phyloP scores from a whole-genome alignment of 2,113 vertebrate genomes.

The Patagioenas fasciata region DNA sequence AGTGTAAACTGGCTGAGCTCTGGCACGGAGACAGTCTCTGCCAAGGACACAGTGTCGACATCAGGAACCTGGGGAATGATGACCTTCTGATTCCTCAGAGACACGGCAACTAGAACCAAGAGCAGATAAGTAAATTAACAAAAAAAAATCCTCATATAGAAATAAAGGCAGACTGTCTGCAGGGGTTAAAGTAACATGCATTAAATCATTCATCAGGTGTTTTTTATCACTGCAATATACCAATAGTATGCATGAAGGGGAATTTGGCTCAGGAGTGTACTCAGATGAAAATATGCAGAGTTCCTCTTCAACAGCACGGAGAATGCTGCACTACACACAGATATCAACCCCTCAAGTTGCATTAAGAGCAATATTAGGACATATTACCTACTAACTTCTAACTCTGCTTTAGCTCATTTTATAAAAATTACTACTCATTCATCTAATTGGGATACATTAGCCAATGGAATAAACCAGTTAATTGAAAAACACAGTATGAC shows the following conservation, averaged over 20 bases:
- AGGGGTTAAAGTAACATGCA: neutral
- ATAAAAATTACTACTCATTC: neutral
- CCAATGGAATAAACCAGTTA: slow-evolving; percentile 10
- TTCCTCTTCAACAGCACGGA: neutral
- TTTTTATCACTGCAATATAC: neutral
- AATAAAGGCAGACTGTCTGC: neutral
- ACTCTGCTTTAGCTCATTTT: neutral
- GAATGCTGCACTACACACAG: neutral
- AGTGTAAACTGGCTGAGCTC: slow-evolving; percentile 83
- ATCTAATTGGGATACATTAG: neutral
- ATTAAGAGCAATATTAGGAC: neutral
- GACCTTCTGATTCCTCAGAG: slow-evolving; percentile 94
- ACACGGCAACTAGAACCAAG: slow-evolving; percentile 85
- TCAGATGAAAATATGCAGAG: neutral
- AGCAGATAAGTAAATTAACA: neutral
- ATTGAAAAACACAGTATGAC: neutral
- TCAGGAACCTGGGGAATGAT: slow-evolving; percentile 65
- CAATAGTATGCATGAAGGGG: neutral
- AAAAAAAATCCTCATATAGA: neutral
- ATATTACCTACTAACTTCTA: neutral
- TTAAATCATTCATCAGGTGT: neutral
- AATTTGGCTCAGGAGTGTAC: neutral
- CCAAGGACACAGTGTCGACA: slow-evolving; percentile 64
- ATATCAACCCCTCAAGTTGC: neutral
- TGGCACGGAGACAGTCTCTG: slow-evolving; percentile 77